phyloP scores from a whole-genome alignment of 2,797 vertebrate species.

The Epinephelus coioides region DNA sequence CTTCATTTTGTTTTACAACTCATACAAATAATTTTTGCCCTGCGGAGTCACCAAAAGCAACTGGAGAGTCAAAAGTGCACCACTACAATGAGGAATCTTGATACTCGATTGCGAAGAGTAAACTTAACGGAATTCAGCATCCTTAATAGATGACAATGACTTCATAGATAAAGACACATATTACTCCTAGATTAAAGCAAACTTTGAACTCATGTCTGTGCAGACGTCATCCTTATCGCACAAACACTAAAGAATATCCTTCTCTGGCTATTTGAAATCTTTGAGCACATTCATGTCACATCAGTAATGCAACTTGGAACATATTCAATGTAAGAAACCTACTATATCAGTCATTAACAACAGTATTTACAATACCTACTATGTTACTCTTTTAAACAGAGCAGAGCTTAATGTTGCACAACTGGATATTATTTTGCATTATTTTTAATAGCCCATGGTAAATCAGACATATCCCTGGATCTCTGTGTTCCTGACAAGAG shows the following conservation, averaged over 20 bases:
- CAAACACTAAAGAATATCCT: constrained; percentile 44
- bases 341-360: constrained; percentile 62
- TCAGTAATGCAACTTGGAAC: constrained; percentile 63
- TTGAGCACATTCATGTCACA: constrained; percentile 65
- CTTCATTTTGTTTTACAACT: constrained; percentile 59
- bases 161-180: constrained; percentile 57
- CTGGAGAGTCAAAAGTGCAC: constrained; percentile 64
- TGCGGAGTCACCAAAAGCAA: constrained; percentile 62
- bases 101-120: constrained; percentile 34
- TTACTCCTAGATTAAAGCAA: constrained; percentile 40
- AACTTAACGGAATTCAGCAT: constrained; percentile 45
- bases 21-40: constrained; percentile 57
- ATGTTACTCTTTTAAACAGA: constrained; percentile 82
- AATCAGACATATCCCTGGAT: constrained; percentile 72
- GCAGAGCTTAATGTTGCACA: constrained; percentile 67
- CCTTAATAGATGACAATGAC: constrained; percentile 42
- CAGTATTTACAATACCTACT: constrained; percentile 77
- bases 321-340: constrained; percentile 69
- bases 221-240: constrained; percentile 35
- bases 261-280: constrained; percentile 41
- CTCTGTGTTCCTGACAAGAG: constrained; percentile 76
- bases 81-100: constrained; percentile 57
- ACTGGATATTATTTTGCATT: constrained; percentile 66
- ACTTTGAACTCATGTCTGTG: constrained; percentile 35
- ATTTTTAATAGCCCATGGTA: constrained; percentile 61